Evolutionary conservation across 2,797 vertebrate species (phyloP).

Genomic region (Alectoris magna): DNA sequence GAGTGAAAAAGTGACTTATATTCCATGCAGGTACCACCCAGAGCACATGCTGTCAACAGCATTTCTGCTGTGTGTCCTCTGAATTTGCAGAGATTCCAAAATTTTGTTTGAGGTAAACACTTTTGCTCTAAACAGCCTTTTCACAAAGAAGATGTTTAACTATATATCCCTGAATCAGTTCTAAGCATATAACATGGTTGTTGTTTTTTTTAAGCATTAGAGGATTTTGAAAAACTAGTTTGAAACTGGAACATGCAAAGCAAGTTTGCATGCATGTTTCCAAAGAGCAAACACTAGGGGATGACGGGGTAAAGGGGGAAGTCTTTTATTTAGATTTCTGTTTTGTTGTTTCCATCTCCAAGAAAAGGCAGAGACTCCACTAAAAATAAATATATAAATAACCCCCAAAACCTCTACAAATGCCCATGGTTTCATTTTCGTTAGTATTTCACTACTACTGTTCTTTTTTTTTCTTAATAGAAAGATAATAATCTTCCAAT

Average conservation of each 20-base stretch:
- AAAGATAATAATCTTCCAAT: not conserved
- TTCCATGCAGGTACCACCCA: not conserved
- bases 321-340: not conserved
- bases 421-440: not conserved
- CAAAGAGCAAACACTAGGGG: not conserved
- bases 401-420: not conserved
- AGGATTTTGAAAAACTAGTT: not conserved
- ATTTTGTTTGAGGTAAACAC: fast-evolving
- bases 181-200: not conserved
- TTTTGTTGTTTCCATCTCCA: not conserved
- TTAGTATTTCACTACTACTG: not conserved
- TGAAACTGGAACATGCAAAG: not conserved
- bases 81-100: not conserved
- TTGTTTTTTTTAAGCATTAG: not conserved
- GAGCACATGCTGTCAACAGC: fast-evolving
- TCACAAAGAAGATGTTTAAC: not conserved
- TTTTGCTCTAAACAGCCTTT: not conserved
- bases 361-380: not conserved
- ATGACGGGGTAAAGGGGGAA: fast-evolving
- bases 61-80: not conserved
- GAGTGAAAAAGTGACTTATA: not conserved
- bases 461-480: not conserved
- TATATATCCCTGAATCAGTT: not conserved
- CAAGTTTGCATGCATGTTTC: not conserved
- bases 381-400: too few species aligned